Base-by-base conservation (phyloP, 2,113 vertebrate genomes). In the Sebastes fasciatus region DNA sequence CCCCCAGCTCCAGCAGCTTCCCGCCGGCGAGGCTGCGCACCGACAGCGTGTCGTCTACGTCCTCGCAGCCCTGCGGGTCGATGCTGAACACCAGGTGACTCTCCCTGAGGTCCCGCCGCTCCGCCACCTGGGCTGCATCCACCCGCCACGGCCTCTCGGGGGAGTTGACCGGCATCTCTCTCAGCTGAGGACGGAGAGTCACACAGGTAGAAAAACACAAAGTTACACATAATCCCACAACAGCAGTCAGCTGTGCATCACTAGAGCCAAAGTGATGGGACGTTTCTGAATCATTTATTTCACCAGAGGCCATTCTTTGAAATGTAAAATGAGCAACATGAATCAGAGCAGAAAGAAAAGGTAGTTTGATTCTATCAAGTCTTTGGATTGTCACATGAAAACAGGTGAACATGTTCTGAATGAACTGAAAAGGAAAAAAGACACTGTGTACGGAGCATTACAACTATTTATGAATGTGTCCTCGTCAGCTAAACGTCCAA, bases 21-120 rank as follows among this genome's bases (percentile, higher is more conserved):
- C 96, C 96, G 0, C 81, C 94, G 1, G 86, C 87, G 12, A 99
- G 91, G 17, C 83, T 43, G 34, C 96, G 91, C 23, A 98, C 84
- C 0, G 98, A 99, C 11, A 99, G 90, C 0, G 98, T 88, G 16
- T 99, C 98, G 6, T 99, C 98, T 48, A 99, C 98, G 8, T 99
- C 98, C 90, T 99, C 97, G 0, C 98, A 99, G 85, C 96, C 98
- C 78, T 74, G 91, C 0, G 98, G 98, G 94, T 99, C 98, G 12
- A 99, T 97, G 95, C 98, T 99, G 95, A 99, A 99, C 54, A 99
- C 96, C 77, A 99, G 88, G 89, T 97, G 98, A 0, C 91, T 96
- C 0, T 91, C 80, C 74, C 97, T 91, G 73, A 99, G 88, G 90
- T 96, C 95, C 48, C 89, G 87, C 10, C 95, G 86, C 40, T 66